Conservation (phyloP, 2,113 vertebrate genomes). For the Tretioscincus oriximinensis region DNA sequence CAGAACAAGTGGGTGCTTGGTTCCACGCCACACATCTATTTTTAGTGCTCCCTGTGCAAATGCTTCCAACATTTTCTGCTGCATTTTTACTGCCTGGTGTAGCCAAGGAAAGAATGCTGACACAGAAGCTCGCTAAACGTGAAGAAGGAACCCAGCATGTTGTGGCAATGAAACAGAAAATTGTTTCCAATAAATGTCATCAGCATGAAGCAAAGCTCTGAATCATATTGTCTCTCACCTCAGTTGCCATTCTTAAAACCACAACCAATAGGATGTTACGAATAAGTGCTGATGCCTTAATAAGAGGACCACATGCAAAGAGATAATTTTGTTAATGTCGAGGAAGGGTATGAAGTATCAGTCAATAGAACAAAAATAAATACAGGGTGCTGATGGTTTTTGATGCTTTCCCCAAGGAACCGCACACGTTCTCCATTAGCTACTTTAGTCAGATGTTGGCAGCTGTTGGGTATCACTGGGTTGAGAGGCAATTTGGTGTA, state of each 20-base stretch:
- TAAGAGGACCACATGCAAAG: neutral
- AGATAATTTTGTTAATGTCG: too few relatives aligned
- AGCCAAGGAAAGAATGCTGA: neutral
- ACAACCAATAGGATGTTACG: constrained; percentile 10
- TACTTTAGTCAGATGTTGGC: too few relatives aligned
- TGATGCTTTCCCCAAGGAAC: too few relatives aligned
- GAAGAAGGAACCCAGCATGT: constrained; percentile 23
- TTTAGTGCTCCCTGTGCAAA: neutral
- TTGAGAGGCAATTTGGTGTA: too few relatives aligned
- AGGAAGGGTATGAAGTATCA: too few relatives aligned
- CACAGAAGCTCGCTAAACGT: neutral
- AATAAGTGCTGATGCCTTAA: constrained; percentile 1
- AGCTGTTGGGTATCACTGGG: too few relatives aligned
- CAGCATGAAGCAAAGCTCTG: constrained; percentile 4
- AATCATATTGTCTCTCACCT: constrained; percentile 3
- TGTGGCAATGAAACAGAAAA: constrained; percentile 26
- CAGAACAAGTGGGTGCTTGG: neutral
- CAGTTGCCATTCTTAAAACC: constrained; percentile 11
- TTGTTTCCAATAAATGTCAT: constrained; percentile 36
- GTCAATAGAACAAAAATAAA: too few relatives aligned
- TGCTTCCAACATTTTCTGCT: neutral
- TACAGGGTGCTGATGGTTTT: too few relatives aligned
- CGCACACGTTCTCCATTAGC: too few relatives aligned
- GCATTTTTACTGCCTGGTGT: neutral
- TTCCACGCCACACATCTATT: neutral